A percentile compares a stretch with the other conserved stretches of the same genome.
Evolutionary conservation across 2,113 vertebrate species (phyloP).

Genomic region (Polyodon spathula): DNA sequence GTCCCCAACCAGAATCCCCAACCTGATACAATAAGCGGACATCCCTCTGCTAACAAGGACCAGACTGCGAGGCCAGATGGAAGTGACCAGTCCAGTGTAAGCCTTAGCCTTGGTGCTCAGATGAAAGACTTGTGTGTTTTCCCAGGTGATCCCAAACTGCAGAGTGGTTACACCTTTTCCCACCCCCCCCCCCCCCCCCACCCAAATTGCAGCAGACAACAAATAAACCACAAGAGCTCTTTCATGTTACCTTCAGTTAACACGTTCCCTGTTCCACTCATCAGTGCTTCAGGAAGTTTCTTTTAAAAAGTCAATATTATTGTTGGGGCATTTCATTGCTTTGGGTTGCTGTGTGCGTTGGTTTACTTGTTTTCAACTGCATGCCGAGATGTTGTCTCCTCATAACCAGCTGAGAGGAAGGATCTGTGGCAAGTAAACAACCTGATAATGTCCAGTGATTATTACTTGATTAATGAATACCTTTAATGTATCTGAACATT

Average conservation of each 20-base stretch:
- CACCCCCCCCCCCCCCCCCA: too few species aligned
- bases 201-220: constrained; percentile 29
- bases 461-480: too few species aligned
- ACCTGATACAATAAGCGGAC: too few species aligned
- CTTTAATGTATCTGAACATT: too few species aligned
- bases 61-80: too few species aligned
- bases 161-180: constrained; percentile 21
- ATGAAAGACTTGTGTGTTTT: constrained; percentile 24
- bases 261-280: constrained; percentile 20
- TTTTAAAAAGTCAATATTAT: constrained; percentile 41
- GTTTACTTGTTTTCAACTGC: constrained; percentile 1
- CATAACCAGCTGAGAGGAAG: constrained; percentile 11
- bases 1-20: too few species aligned
- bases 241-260: constrained; percentile 27
- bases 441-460: too few species aligned
- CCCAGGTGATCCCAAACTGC: constrained; percentile 22
- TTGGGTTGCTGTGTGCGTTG: constrained; percentile 24
- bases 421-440: constrained; percentile 32
- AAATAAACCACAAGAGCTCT: constrained; percentile 32
- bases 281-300: constrained; percentile 32
- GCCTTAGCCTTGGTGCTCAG: constrained; percentile 2
- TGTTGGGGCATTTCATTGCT: constrained; percentile 30
- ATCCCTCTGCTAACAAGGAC: too few species aligned
- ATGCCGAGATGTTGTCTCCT: constrained; percentile 12
- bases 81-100: background rate